These are phyloP conservation scores for Aromia moschata DNA, from an alignment of 2,888 invertebrate species.

Conservation along the genomic window DNA sequence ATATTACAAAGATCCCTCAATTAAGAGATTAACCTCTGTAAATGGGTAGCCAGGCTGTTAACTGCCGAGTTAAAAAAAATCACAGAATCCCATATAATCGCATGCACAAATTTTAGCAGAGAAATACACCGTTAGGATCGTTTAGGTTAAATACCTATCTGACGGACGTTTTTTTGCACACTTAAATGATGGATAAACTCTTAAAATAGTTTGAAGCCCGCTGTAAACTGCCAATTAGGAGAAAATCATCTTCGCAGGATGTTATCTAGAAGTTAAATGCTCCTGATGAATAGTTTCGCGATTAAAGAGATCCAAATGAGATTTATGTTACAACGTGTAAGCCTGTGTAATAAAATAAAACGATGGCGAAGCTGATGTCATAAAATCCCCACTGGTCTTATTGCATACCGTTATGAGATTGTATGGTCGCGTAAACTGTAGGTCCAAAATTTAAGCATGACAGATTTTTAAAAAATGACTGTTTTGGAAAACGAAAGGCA, in stretches of 20 bases:
- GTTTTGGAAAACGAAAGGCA: too few relatives aligned
- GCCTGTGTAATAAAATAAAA: too few relatives aligned
- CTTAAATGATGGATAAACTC: neutral
- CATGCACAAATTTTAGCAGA: neutral
- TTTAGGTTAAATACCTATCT: neutral
- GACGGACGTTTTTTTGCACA: neutral
- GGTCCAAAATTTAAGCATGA: too few relatives aligned
- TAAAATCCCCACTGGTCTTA: too few relatives aligned
- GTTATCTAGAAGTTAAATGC: neutral
- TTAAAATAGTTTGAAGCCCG: neutral
- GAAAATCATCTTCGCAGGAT: neutral
- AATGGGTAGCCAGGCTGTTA: neutral
- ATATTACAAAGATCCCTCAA: too few relatives aligned
- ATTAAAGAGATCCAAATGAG: too few relatives aligned
- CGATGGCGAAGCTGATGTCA: too few relatives aligned
- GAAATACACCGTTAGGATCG: neutral
- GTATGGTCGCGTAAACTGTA: too few relatives aligned
- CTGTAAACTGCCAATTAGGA: neutral
- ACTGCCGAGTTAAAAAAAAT: neutral
- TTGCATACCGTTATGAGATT: too few relatives aligned
- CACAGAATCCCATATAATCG: neutral
- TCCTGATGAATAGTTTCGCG: neutral
- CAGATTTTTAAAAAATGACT: too few relatives aligned
- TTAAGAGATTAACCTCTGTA: neutral
- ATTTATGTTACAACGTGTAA: too few relatives aligned